These are phyloP conservation scores for Myzus persicae DNA, from an alignment of 1,140 invertebrate species.

Conservation along the genomic window DNA sequence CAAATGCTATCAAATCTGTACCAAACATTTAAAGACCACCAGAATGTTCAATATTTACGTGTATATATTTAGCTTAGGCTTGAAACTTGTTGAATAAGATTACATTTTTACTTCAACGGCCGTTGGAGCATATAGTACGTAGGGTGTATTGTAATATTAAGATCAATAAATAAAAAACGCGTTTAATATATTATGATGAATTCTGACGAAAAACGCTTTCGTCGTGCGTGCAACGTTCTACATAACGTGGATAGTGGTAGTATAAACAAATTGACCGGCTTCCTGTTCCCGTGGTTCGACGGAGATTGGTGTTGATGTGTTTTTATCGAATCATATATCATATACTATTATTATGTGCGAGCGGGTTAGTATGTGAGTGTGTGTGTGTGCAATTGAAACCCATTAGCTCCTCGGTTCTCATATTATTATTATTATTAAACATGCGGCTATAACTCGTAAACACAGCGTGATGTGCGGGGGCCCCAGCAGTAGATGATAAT, in stretches of 20 bases:
- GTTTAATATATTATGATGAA: neutral
- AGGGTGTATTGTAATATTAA: too few species aligned
- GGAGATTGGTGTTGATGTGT: constrained; percentile 4
- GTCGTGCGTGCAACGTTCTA: neutral
- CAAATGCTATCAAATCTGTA: too few species aligned
- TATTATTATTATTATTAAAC: constrained; percentile 23
- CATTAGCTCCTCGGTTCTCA: constrained; percentile 20
- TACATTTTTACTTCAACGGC: too few species aligned
- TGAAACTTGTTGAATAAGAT: too few species aligned
- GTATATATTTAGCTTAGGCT: too few species aligned
- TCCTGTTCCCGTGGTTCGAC: constrained; percentile 36
- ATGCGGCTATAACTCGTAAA: neutral
- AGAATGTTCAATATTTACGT: too few species aligned
- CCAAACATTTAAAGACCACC: too few species aligned
- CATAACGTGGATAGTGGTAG: neutral
- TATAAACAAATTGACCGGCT: constrained; percentile 56
- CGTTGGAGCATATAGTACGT: too few species aligned
- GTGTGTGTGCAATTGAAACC: constrained; percentile 39
- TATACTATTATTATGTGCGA: neutral
- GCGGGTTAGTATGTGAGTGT: neutral
- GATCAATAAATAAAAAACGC: too few species aligned
- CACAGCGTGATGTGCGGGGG: constrained; percentile 35
- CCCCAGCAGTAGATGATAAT: neutral
- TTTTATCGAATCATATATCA: constrained; percentile 27
- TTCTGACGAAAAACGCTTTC: neutral